A percentile compares a stretch with the other conserved stretches of the same genome.
Conservation (phyloP, 2,113 vertebrate genomes). For the Aptenodytes patagonicus region DNA sequence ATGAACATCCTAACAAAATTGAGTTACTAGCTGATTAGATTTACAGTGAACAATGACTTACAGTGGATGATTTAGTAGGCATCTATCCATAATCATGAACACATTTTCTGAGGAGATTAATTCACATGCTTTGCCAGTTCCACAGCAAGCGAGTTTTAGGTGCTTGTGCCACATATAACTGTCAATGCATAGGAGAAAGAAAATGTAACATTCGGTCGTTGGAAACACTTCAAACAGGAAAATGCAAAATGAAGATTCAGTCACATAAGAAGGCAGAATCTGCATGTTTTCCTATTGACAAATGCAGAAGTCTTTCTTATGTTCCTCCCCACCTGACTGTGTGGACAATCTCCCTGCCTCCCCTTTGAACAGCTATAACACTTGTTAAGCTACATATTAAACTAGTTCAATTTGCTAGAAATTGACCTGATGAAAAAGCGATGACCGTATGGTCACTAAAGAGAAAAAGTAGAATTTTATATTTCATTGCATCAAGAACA, state of each 20-base stretch:
- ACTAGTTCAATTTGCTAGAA: not conserved
- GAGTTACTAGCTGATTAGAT: not conserved
- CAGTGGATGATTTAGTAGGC: not conserved
- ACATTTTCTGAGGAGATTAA: not conserved
- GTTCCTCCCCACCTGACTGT: not conserved
- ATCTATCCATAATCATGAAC: not conserved
- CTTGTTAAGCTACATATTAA: not conserved
- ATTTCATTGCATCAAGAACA: not conserved
- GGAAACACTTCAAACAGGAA: not conserved
- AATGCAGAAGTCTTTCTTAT: not conserved
- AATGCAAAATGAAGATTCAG: not conserved
- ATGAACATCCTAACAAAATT: not conserved
- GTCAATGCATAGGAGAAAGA: not conserved
- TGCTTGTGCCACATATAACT: not conserved
- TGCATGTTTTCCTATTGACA: not conserved
- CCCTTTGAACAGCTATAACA: not conserved
- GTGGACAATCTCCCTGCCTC: rapidly evolving
- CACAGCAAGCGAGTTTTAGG: not conserved
- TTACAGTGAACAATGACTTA: not conserved
- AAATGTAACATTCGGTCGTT: not conserved
- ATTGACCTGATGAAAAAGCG: not conserved
- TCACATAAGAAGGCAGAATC: not conserved
- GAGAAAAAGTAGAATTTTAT: not conserved
- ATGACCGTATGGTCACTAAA: not conserved
- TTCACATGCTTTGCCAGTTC: not conserved